A percentile compares a stretch with the other conserved stretches of the same genome.
Conservation (phyloP, 2,888 invertebrate species). For the Luperina testacea region DNA sequence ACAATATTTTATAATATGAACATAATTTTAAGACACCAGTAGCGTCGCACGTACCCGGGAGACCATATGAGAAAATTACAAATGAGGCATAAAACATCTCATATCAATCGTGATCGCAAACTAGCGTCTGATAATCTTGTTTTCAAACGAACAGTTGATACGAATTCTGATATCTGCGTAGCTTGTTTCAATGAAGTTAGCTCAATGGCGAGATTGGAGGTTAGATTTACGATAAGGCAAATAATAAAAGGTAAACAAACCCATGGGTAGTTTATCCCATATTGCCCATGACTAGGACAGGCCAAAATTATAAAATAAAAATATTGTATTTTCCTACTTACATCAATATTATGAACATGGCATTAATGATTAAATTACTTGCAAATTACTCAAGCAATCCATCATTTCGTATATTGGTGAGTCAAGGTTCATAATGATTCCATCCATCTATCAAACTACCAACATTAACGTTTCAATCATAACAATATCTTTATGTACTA, state of each 20-base stretch:
- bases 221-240: background rate
- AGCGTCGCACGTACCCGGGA: no score
- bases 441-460: background rate
- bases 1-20: no score
- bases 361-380: background rate
- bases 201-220: background rate
- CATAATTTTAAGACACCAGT: no score
- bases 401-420: background rate
- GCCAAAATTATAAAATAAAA: background rate
- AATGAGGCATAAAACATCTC: no score
- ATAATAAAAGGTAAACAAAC: background rate
- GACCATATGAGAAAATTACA: no score
- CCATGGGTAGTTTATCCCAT: background rate
- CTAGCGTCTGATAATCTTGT: no score
- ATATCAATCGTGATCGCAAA: no score
- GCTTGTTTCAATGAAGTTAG: no score
- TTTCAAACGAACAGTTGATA: no score
- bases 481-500: background rate
- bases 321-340: no score
- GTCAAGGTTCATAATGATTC: background rate
- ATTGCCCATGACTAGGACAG: no score
- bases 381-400: background rate
- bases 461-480: background rate
- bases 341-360: background rate
- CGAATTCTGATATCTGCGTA: background rate